Conservation (phyloP, 2,797 vertebrate genomes). For the Carcharodon carcharias region DNA sequence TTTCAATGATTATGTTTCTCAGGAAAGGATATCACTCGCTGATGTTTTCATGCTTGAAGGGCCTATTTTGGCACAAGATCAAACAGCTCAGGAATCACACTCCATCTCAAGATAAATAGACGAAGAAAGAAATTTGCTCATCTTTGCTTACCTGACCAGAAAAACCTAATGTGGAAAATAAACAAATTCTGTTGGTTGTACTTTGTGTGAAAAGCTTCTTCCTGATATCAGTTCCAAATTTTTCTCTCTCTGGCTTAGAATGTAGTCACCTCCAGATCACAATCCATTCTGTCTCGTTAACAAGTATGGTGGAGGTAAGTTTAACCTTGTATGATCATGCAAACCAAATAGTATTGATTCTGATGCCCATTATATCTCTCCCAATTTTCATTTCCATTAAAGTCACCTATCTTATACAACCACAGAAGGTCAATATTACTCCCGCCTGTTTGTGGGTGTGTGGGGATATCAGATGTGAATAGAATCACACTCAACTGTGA, state of each 20-base stretch:
- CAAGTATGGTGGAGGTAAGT: not conserved
- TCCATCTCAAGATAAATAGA: not conserved
- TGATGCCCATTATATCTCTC: not conserved
- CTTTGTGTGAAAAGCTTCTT: not conserved
- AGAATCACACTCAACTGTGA: no score
- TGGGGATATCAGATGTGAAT: no score
- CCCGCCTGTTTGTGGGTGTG: no score
- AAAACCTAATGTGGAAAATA: not conserved
- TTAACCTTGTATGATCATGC: not conserved
- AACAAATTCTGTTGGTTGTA: not conserved
- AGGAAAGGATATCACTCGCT: not conserved
- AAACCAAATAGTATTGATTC: not conserved
- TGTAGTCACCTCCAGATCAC: not conserved
- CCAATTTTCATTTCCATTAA: not conserved
- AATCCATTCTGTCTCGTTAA: not conserved
- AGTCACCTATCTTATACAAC: not conserved
- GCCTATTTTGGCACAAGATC: not conserved
- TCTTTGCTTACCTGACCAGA: not conserved
- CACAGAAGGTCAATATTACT: no score
- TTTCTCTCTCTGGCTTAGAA: not conserved
- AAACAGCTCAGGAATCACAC: not conserved
- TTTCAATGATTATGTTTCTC: not conserved
- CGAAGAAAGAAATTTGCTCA: not conserved
- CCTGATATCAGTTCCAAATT: not conserved
- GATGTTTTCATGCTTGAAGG: not conserved